These are phyloP conservation scores for Chrysochloris asiatica DNA, from an alignment of 2,113 vertebrate genomes.

Conservation along the genomic window DNA sequence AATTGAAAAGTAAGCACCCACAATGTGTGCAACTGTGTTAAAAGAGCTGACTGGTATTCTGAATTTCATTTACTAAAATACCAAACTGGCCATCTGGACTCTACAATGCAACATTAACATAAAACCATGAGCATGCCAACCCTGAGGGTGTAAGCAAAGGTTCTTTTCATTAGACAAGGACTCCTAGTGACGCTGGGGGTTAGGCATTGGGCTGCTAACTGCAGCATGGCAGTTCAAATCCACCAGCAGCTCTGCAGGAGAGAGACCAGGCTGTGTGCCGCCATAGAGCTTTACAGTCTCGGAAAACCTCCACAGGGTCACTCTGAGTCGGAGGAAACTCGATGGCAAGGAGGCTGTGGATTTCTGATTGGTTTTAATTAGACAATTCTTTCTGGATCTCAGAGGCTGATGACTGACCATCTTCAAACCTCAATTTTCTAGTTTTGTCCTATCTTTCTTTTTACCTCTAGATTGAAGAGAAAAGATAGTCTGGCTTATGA, in stretches of 20 bases:
- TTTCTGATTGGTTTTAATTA: too few relatives aligned
- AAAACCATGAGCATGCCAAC: background rate
- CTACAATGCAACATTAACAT: background rate
- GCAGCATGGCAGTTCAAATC: too few relatives aligned
- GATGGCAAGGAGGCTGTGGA: too few relatives aligned
- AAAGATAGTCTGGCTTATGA: background rate
- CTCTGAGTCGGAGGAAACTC: too few relatives aligned
- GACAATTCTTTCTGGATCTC: too few relatives aligned
- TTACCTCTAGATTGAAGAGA: constrained; percentile 28
- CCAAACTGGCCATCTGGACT: background rate
- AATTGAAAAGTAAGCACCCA: background rate
- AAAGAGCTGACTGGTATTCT: background rate
- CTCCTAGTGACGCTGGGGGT: too few relatives aligned
- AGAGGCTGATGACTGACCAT: background rate
- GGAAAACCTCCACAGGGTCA: too few relatives aligned
- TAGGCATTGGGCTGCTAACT: too few relatives aligned
- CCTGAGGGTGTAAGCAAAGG: background rate
- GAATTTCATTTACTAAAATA: background rate
- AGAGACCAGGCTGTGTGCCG: too few relatives aligned
- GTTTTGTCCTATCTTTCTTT: constrained; percentile 2
- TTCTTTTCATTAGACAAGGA: background rate
- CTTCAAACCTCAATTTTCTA: constrained; percentile 51
- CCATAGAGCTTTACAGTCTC: too few relatives aligned
- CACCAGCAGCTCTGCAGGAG: too few relatives aligned
- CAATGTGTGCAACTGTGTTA: background rate